Conservation (phyloP, 2,888 invertebrate genomes). For the Drosophila maculinotata region DNA sequence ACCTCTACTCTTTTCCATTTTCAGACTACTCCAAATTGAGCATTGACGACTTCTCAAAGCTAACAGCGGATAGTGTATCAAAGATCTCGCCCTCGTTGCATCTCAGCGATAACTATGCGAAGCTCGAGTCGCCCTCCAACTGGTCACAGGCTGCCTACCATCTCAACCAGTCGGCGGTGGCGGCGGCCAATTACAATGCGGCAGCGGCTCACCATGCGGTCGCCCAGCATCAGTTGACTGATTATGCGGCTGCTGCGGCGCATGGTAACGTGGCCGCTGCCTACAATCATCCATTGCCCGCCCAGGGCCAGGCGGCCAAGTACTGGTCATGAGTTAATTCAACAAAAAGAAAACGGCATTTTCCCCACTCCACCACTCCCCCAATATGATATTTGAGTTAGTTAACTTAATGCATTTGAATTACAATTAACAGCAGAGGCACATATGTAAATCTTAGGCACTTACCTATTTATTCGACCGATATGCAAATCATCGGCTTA, state of each 20-base stretch:
- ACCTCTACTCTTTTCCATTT: background rate
- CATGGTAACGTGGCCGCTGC: conserved; percentile 82
- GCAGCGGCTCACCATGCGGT: conserved; percentile 79
- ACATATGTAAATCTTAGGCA: conserved; percentile 41
- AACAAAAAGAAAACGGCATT: no score
- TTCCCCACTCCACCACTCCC: background rate
- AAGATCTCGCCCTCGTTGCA: conserved; percentile 85
- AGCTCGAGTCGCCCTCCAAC: conserved; percentile 83
- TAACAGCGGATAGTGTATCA: conserved; percentile 84
- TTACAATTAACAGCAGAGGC: conserved; percentile 56
- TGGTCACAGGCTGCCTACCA: conserved; percentile 84
- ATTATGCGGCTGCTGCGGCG: conserved; percentile 81
- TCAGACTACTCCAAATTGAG: conserved; percentile 86
- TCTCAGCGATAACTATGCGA: conserved; percentile 83
- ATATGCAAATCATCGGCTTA: conserved; percentile 59
- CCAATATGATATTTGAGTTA: conserved; percentile 6
- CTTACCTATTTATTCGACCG: conserved; percentile 57
- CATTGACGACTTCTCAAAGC: conserved; percentile 86
- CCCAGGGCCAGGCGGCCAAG: conserved; percentile 80
- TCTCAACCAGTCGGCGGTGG: conserved; percentile 82
- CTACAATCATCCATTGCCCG: conserved; percentile 83
- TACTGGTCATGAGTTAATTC: conserved; percentile 82
- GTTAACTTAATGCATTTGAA: conserved; percentile 25
- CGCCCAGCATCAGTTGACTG: conserved; percentile 79
- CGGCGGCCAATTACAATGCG: conserved; percentile 83